Percentiles rank a stretch among this genome's conserved stretches.
Conservation (phyloP, 2,113 vertebrate species). For the Cygnus buccinator region DNA sequence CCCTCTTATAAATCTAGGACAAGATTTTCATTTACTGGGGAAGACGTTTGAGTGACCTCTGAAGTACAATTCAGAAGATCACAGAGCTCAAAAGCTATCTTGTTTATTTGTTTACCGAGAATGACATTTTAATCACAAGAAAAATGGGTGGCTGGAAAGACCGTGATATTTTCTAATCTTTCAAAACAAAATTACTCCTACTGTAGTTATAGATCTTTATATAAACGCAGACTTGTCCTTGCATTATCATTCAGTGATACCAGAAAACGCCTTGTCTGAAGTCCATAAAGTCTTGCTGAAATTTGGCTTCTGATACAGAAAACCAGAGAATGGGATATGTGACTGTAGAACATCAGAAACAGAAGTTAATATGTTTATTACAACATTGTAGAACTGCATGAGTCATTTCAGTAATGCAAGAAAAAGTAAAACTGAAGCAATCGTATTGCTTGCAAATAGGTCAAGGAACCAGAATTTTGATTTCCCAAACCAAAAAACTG, state of each 20-base stretch:
- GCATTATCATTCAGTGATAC: not conserved
- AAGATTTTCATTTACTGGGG: slow-evolving; percentile 32
- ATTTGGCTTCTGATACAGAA: not conserved
- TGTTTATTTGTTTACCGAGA: slow-evolving; percentile 46
- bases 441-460: not conserved
- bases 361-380: too few species aligned
- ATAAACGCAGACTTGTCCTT: not conserved
- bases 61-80: not conserved
- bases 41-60: not conserved
- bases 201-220: not conserved
- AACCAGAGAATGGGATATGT: not conserved
- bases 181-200: slow-evolving; percentile 9
- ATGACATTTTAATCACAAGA: slow-evolving; percentile 52
- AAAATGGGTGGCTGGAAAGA: not conserved
- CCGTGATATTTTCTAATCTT: not conserved
- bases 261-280: not conserved
- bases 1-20: slow-evolving; percentile 15
- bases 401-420: not conserved
- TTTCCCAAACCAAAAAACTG: not conserved
- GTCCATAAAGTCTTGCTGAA: not conserved
- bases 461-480: not conserved
- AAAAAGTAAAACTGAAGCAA: not conserved
- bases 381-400: not conserved
- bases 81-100: not conserved
- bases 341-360: not conserved